These are phyloP conservation scores for Pempheris klunzingeri DNA, from an alignment of 2,797 vertebrate species.

Conservation along the genomic window DNA sequence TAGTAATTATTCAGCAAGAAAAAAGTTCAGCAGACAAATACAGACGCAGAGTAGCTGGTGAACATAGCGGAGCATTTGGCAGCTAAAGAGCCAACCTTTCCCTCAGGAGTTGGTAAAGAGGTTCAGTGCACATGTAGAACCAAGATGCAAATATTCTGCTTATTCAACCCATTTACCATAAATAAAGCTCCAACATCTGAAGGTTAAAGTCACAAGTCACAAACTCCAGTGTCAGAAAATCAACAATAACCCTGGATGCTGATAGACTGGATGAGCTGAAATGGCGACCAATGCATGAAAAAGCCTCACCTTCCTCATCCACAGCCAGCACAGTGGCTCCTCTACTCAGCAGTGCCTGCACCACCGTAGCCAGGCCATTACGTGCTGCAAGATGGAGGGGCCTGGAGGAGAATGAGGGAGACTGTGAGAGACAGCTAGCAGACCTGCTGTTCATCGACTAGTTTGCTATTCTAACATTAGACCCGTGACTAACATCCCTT, in stretches of 20 bases:
- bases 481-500: background rate
- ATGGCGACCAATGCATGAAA: background rate
- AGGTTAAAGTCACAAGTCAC: background rate
- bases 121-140: background rate
- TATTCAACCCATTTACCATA: background rate
- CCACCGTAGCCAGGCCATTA: conserved; percentile 95
- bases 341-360: conserved; percentile 96
- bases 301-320: conserved; percentile 94
- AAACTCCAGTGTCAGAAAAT: background rate
- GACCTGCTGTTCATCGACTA: background rate
- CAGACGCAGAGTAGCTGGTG: background rate
- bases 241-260: background rate
- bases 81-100: background rate
- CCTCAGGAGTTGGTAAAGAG: background rate
- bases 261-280: too few relatives aligned
- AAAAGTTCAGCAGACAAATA: background rate
- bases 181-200: background rate
- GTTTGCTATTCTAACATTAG: background rate
- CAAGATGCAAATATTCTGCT: background rate
- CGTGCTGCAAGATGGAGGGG: conserved; percentile 97
- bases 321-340: conserved; percentile 98
- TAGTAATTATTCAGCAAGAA: background rate
- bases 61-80: background rate
- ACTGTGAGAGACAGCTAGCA: conserved; percentile 2
- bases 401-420: conserved; percentile 76